phyloP scores from a whole-genome alignment of 2,888 invertebrate genomes.

The Phengaris arion region DNA sequence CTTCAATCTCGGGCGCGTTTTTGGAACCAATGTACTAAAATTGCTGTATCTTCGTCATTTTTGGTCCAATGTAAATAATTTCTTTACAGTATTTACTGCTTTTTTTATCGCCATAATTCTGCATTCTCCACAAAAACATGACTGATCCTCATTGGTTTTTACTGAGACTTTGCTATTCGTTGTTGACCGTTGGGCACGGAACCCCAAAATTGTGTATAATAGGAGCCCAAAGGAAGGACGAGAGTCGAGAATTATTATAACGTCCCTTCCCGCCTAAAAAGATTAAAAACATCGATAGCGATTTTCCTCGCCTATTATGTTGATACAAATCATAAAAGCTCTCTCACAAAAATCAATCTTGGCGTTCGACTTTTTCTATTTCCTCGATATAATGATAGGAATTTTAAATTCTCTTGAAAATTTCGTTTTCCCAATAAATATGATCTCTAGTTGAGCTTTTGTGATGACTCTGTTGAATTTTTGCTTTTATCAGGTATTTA shows the following conservation, averaged over 20 bases:
- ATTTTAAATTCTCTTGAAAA: slow-evolving; percentile 21
- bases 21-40: no score
- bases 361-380: slow-evolving; percentile 17
- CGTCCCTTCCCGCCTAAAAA: slow-evolving; percentile 17
- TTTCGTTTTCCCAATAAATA: slow-evolving; percentile 7
- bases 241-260: not conserved
- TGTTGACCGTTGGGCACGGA: no score
- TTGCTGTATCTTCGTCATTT: no score
- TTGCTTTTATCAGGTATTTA: slow-evolving; percentile 9
- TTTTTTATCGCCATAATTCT: no score
- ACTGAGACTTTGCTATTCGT: no score
- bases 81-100: no score
- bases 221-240: not conserved
- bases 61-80: no score
- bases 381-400: slow-evolving; percentile 19
- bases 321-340: slow-evolving; percentile 21
- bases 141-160: no score
- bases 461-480: slow-evolving; percentile 3
- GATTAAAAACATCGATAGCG: slow-evolving; percentile 21
- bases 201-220: not conserved
- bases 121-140: no score
- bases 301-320: slow-evolving; percentile 22
- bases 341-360: slow-evolving; percentile 18
- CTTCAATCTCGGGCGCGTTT: no score
- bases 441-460: not conserved